Evolutionary conservation across 2,113 vertebrate species (phyloP).

Genomic region (Stictonetta naevosa): DNA sequence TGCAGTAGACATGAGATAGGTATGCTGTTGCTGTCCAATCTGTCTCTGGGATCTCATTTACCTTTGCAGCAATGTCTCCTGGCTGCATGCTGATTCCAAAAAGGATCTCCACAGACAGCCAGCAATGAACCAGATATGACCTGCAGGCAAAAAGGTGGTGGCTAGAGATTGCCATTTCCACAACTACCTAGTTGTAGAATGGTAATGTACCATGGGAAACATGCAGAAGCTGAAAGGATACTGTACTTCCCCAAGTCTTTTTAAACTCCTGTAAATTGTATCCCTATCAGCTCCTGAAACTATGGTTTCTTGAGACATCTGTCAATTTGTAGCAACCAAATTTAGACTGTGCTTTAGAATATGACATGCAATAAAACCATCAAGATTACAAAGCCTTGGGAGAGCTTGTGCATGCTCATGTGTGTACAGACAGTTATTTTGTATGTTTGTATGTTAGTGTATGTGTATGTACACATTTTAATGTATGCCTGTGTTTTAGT

Average conservation of each 20-base stretch:
- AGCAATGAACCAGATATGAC: not conserved
- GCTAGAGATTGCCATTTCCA: not conserved
- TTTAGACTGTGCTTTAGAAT: not conserved
- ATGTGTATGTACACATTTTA: not conserved
- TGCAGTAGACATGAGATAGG: no score
- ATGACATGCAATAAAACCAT: not conserved
- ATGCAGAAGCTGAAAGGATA: not conserved
- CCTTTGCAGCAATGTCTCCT: not conserved
- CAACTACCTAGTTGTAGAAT: not conserved
- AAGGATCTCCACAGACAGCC: not conserved
- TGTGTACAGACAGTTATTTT: not conserved
- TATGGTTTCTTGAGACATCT: not conserved
- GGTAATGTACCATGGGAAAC: not conserved
- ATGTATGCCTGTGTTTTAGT: not conserved
- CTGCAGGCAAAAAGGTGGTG: not conserved
- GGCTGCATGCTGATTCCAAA: not conserved
- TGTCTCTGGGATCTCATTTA: no score
- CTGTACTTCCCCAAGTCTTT: not conserved
- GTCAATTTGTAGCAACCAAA: not conserved
- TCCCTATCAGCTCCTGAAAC: not conserved
- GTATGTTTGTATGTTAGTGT: accelerated
- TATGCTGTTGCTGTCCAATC: not conserved
- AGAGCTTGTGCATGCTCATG: not conserved
- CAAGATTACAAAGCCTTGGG: not conserved
- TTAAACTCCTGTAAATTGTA: not conserved